These are phyloP conservation scores for Steinernema carpocapsae DNA, from an alignment of 2,888 invertebrate genomes.

Conservation along the genomic window DNA sequence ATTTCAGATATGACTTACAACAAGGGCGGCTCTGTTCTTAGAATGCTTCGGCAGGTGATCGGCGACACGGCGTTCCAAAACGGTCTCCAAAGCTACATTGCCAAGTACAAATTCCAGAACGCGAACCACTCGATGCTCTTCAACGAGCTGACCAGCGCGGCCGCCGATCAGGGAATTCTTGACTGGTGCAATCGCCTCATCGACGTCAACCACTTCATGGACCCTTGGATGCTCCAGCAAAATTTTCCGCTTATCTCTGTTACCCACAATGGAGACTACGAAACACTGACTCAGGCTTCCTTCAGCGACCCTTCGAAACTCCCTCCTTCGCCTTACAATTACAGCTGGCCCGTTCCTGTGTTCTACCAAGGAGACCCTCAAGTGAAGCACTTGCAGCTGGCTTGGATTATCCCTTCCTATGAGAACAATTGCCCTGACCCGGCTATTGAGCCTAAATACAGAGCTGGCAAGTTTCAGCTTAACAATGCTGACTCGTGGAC, in stretches of 20 bases:
- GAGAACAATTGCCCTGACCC: not conserved
- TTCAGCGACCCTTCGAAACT: constrained; percentile 36
- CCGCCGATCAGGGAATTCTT: constrained; percentile 31
- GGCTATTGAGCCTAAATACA: not conserved
- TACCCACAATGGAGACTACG: constrained; percentile 34
- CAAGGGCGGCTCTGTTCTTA: constrained; percentile 50
- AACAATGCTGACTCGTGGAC: constrained; percentile 7
- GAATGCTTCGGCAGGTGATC: constrained; percentile 46
- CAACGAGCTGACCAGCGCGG: constrained; percentile 75
- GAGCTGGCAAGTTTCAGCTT: not conserved
- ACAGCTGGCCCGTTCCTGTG: constrained; percentile 46
- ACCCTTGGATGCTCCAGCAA: constrained; percentile 35
- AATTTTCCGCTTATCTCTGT: constrained; percentile 48
- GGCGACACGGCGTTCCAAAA: constrained; percentile 40
- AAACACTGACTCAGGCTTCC: constrained; percentile 42
- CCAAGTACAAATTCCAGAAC: constrained; percentile 76
- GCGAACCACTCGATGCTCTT: constrained; percentile 83
- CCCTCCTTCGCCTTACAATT: constrained; percentile 42
- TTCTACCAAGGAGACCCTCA: constrained; percentile 16
- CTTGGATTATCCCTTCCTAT: not conserved
- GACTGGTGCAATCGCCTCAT: constrained; percentile 50
- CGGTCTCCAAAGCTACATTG: constrained; percentile 73
- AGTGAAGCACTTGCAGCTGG: not conserved
- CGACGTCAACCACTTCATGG: constrained; percentile 36
- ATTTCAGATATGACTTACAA: constrained; percentile 46